phyloP scores from a whole-genome alignment of 2,113 vertebrate species.

The Ptilonorhynchus violaceus region DNA sequence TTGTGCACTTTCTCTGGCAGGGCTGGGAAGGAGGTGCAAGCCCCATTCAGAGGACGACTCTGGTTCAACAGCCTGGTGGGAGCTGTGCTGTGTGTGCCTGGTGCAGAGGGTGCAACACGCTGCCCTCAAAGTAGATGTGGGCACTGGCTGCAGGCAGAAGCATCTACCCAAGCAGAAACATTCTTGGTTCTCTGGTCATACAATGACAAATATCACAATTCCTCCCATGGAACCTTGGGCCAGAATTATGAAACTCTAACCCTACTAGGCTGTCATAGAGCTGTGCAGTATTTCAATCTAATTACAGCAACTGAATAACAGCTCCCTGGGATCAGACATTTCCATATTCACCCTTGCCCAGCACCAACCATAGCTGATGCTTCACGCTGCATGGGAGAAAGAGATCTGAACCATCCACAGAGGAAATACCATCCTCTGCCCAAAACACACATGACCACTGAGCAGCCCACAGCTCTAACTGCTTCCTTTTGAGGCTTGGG shows the following conservation, averaged over 20 bases:
- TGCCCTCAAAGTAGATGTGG: neutral
- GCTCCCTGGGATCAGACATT: neutral
- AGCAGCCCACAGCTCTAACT: slow-evolving; percentile 36
- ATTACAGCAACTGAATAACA: neutral
- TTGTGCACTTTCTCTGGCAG: neutral
- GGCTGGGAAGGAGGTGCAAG: neutral
- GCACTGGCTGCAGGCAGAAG: neutral
- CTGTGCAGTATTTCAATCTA: neutral
- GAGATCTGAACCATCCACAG: slow-evolving; percentile 13
- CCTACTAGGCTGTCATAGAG: neutral
- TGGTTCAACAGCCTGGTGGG: neutral
- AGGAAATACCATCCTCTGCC: slow-evolving; percentile 37
- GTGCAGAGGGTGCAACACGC: neutral
- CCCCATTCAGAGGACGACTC: neutral
- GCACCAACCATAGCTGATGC: neutral
- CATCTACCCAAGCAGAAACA: neutral
- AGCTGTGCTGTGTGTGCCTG: neutral
- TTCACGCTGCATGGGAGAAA: neutral
- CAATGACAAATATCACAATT: neutral
- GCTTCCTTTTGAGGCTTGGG: slow-evolving; percentile 22
- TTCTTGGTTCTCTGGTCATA: neutral
- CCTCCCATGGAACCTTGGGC: neutral
- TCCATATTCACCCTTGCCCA: neutral
- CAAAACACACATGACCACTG: slow-evolving; percentile 37
- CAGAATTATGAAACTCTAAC: neutral